These are phyloP conservation scores for Genyomyrus donnyi DNA, from an alignment of 2,113 vertebrate genomes.

Conservation along the genomic window DNA sequence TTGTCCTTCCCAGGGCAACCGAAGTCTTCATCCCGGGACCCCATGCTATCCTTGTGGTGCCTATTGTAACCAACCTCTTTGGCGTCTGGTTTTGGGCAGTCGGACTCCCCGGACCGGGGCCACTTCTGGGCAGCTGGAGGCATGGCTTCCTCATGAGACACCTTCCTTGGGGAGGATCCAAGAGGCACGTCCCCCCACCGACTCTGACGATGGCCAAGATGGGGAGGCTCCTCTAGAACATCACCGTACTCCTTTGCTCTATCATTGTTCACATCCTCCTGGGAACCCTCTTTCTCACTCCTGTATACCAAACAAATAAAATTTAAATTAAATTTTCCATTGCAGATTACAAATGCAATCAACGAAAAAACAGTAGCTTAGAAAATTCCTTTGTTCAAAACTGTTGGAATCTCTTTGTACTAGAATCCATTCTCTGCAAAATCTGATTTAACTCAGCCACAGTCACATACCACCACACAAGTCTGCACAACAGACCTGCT, in stretches of 20 bases:
- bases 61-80: slow-evolving; percentile 56
- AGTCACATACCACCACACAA: not conserved
- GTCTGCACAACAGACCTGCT: slow-evolving; percentile 60
- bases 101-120: slow-evolving; percentile 56
- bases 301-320: slow-evolving; percentile 47
- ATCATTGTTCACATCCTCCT: slow-evolving; percentile 77
- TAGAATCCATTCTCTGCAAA: not conserved
- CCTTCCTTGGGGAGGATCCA: slow-evolving; percentile 59
- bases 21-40: slow-evolving; percentile 47
- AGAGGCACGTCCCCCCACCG: slow-evolving; percentile 59
- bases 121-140: slow-evolving; percentile 55
- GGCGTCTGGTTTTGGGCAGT: slow-evolving; percentile 66
- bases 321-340: not conserved
- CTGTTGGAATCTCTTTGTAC: not conserved
- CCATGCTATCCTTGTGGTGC: slow-evolving; percentile 58
- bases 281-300: slow-evolving; percentile 67
- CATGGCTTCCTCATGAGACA: slow-evolving; percentile 62
- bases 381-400: not conserved
- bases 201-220: slow-evolving; percentile 59
- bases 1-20: slow-evolving; percentile 64
- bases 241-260: slow-evolving; percentile 63
- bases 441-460: not conserved
- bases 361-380: not conserved
- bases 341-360: not conserved
- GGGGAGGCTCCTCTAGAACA: slow-evolving; percentile 45